A percentile compares a stretch with the other conserved stretches of the same genome.
These are phyloP conservation scores for Gallinago stenura DNA, from an alignment of 2,797 vertebrate species.

Conservation along the genomic window DNA sequence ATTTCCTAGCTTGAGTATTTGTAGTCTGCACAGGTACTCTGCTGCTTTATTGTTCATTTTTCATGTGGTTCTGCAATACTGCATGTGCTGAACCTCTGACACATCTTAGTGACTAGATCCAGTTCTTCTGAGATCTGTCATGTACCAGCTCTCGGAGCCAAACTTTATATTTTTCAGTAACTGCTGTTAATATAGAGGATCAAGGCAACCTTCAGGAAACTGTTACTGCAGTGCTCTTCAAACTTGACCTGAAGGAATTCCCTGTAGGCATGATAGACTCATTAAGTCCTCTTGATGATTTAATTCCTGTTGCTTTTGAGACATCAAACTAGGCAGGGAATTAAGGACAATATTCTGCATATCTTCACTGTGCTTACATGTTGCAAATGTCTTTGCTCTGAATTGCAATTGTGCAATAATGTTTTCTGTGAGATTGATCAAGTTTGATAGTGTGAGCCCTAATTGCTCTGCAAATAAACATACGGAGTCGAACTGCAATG, in stretches of 20 bases:
- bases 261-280: neutral
- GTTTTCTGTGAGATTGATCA: neutral
- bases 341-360: neutral
- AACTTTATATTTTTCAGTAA: neutral
- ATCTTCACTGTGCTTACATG: neutral
- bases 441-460: neutral
- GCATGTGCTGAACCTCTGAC: neutral
- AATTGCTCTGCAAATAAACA: neutral
- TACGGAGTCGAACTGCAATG: neutral
- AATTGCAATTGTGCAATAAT: neutral
- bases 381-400: neutral
- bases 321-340: neutral
- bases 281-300: neutral
- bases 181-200: neutral
- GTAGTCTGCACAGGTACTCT: neutral
- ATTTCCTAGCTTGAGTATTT: neutral
- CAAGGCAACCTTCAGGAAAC: neutral
- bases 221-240: neutral
- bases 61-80: neutral
- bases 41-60: neutral
- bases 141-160: neutral
- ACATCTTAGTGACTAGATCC: neutral
- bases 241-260: conserved; percentile 1
- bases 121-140: neutral
- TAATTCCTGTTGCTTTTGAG: conserved; percentile 16